Evolutionary conservation across 2,797 vertebrate genomes (phyloP), one percentile per base, ranked within the genome.

Genomic region (Leuciscus waleckii): DNA sequence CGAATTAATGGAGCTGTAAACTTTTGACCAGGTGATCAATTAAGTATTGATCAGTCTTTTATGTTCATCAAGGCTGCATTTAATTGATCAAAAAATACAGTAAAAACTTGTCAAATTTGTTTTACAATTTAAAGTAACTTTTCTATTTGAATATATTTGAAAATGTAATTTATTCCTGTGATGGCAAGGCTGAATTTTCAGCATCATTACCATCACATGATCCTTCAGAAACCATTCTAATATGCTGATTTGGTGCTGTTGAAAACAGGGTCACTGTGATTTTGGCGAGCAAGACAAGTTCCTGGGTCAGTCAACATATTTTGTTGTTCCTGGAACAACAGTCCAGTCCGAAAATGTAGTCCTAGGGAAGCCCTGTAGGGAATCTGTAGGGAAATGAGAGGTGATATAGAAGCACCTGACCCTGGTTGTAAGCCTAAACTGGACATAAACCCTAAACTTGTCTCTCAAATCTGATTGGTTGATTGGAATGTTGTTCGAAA

Each of bases 1-100:
- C 2, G 61, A 73, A 61, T 43, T 19, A 43, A 73, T 32, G 69
- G n/a, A 46, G 37, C 54, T 82, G 17, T 32, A 73, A 82, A 39
- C 61, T 7, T 67, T 49, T 32, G 41, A 65, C 39, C 77, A 79
- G 39, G 56, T 51, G 14, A 74, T 74, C 23, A 16, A 14, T 61
- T 29, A 41, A 63, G 76, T 63, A 29, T 19, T 58, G 35, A 58
- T 58, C 51, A 54, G n/a, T 46, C 41, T 46, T 3, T 43, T 16
- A 14, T 14, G 23, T 3, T 43, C 39, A 14, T 13, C 4, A 19
- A 49, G 26, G 43, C 16, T 73, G 46, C 17, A 32, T 35, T 32
- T 74, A 74, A 21, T 46, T 74, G 43, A 74, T 51, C 23, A 11
- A 35, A 49, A 46, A 51, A 32, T 17, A 65, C 29, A 17, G 26